phyloP scores from a whole-genome alignment of 2,797 vertebrate species.

The Glossophaga mutica region DNA sequence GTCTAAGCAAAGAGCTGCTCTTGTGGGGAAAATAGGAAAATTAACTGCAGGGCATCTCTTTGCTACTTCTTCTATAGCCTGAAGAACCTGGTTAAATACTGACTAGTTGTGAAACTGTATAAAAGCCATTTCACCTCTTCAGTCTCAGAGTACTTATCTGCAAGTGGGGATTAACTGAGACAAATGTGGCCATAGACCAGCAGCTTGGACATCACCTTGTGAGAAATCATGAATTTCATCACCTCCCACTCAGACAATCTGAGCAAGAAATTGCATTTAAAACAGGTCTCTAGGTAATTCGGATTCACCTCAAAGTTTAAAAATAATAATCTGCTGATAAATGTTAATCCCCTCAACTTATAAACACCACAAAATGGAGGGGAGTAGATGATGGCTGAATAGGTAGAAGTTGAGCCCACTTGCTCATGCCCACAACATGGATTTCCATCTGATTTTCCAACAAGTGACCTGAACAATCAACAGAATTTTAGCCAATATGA shows the following conservation, averaged over 20 bases:
- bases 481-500: not conserved
- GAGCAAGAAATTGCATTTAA: not conserved
- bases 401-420: not conserved
- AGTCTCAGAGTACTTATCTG: not conserved
- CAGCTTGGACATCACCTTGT: rapidly evolving
- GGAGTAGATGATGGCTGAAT: not conserved
- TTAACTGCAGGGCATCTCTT: not conserved
- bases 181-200: no score
- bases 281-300: not conserved
- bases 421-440: not conserved
- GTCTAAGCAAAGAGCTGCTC: not conserved
- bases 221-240: not conserved
- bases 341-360: not conserved
- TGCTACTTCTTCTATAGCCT: not conserved
- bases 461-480: not conserved
- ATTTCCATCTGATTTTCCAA: not conserved
- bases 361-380: not conserved
- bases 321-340: not conserved
- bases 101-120: no score
- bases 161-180: not conserved
- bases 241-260: not conserved
- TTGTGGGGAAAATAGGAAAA: not conserved
- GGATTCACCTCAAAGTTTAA: not conserved
- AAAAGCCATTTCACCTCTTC: not conserved
- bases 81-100: not conserved